Evolutionary conservation across 2,888 invertebrate species (phyloP).

Genomic region (Gnatocerus cornutus): DNA sequence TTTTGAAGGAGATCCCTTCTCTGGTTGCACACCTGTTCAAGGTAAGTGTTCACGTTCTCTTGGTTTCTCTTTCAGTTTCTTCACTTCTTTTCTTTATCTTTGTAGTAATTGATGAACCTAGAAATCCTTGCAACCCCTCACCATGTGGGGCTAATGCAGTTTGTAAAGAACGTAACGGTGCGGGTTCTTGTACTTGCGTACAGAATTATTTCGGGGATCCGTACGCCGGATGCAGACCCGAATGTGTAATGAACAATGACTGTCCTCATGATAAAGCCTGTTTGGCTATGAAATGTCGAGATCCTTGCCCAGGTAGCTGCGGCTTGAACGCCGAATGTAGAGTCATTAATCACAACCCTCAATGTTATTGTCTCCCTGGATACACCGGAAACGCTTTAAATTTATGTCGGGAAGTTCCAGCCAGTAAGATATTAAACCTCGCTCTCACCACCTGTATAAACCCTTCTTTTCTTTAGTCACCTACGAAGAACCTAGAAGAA

Average conservation of each 20-base stretch:
- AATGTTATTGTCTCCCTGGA: slow-evolving; percentile 83
- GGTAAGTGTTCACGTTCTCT: slow-evolving; percentile 63
- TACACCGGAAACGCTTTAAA: slow-evolving; percentile 82
- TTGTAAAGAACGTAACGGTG: slow-evolving; percentile 83
- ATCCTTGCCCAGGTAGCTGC: slow-evolving; percentile 86
- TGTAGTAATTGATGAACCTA: slow-evolving; percentile 73
- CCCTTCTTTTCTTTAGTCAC: slow-evolving; percentile 55
- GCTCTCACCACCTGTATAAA: not conserved
- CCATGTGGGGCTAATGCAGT: slow-evolving; percentile 87
- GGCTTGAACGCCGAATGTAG: slow-evolving; percentile 85
- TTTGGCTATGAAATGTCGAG: slow-evolving; percentile 84
- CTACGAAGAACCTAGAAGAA: slow-evolving; percentile 71
- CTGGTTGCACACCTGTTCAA: slow-evolving; percentile 78
- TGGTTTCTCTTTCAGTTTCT: not conserved
- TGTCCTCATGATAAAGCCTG: slow-evolving; percentile 83
- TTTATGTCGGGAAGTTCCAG: slow-evolving; percentile 73
- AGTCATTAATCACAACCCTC: slow-evolving; percentile 84
- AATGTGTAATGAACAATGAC: slow-evolving; percentile 86
- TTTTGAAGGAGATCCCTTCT: slow-evolving; percentile 87
- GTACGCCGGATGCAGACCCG: slow-evolving; percentile 85
- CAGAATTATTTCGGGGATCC: slow-evolving; percentile 86
- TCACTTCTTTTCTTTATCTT: slow-evolving; percentile 5
- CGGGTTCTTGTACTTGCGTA: slow-evolving; percentile 84
- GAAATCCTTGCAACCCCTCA: slow-evolving; percentile 84
- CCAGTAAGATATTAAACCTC: slow-evolving; percentile 61